Conservation (phyloP, 2,888 invertebrate genomes). For the Callimorpha dominula region DNA sequence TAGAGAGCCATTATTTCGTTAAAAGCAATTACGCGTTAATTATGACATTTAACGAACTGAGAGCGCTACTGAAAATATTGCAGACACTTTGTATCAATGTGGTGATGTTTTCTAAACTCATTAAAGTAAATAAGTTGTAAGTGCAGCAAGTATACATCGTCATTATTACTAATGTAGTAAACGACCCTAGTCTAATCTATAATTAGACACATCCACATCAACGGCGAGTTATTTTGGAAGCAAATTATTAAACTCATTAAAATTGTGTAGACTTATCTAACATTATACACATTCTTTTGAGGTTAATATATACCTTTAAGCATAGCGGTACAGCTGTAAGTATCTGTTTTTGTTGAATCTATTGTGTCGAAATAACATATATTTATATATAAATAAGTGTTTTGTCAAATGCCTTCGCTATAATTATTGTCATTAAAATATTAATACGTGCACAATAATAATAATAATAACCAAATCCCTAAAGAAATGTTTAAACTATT, state of each 20-base stretch:
- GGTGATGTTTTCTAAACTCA: not conserved
- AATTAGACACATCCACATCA: conserved; percentile 32
- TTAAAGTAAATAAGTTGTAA: not conserved
- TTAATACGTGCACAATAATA: conserved; percentile 21
- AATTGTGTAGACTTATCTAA: conserved; percentile 32
- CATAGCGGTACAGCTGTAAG: conserved; percentile 7
- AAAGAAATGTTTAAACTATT: conserved; percentile 25
- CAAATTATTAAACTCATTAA: conserved; percentile 44
- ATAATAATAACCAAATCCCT: conserved; percentile 13
- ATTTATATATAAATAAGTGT: not conserved
- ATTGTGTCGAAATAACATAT: conserved; percentile 4
- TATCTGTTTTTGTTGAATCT: not conserved
- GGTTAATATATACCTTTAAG: conserved; percentile 23
- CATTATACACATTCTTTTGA: conserved; percentile 30
- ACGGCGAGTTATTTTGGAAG: conserved; percentile 27
- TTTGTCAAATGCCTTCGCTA: conserved; percentile 25
- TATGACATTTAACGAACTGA: not conserved
- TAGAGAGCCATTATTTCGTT: not conserved
- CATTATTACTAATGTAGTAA: too few species aligned
- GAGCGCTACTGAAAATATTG: not conserved
- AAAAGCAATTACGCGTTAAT: not conserved
- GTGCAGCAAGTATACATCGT: conserved; percentile 20
- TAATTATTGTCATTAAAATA: conserved; percentile 38
- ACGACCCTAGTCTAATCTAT: conserved; percentile 24
- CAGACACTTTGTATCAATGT: not conserved